These are phyloP conservation scores for Monarcha castaneiventris DNA, from an alignment of 2,113 vertebrate species.

Conservation along the genomic window DNA sequence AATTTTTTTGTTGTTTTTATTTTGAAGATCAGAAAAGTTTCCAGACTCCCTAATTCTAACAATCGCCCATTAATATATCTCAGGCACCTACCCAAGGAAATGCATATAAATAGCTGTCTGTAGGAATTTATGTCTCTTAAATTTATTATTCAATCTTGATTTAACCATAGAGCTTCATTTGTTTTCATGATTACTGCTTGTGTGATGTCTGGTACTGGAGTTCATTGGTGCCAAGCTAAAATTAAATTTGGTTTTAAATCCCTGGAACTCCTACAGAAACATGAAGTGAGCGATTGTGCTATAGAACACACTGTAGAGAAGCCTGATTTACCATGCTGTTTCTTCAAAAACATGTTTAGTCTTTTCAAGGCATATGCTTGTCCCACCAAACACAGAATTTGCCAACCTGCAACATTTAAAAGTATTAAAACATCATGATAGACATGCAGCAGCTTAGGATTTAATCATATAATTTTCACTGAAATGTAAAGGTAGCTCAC, in stretches of 20 bases:
- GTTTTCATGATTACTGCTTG: constrained; percentile 38
- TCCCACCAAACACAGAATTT: not conserved
- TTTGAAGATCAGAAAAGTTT: constrained; percentile 34
- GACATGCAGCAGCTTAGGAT: not conserved
- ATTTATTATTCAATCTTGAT: constrained; percentile 25
- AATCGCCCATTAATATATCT: not conserved
- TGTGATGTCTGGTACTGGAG: constrained; percentile 4
- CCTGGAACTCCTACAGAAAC: constrained; percentile 33
- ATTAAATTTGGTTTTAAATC: constrained; percentile 56
- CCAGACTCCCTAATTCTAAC: constrained; percentile 4
- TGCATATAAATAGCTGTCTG: not conserved
- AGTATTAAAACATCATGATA: not conserved
- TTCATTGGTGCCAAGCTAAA: constrained; percentile 47
- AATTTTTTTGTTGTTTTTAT: constrained; percentile 1
- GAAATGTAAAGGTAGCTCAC: not conserved
- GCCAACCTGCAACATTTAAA: not conserved
- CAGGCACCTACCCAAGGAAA: constrained; percentile 39
- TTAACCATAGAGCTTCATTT: constrained; percentile 51
- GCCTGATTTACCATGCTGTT: not conserved
- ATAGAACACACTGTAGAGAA: not conserved
- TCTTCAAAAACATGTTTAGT: not conserved
- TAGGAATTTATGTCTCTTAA: not conserved
- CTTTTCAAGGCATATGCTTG: not conserved
- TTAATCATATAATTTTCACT: not conserved
- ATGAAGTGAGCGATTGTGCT: constrained; percentile 15